Base-by-base conservation (phyloP, 2,888 invertebrate genomes). In the Epirrhoe alternata region DNA sequence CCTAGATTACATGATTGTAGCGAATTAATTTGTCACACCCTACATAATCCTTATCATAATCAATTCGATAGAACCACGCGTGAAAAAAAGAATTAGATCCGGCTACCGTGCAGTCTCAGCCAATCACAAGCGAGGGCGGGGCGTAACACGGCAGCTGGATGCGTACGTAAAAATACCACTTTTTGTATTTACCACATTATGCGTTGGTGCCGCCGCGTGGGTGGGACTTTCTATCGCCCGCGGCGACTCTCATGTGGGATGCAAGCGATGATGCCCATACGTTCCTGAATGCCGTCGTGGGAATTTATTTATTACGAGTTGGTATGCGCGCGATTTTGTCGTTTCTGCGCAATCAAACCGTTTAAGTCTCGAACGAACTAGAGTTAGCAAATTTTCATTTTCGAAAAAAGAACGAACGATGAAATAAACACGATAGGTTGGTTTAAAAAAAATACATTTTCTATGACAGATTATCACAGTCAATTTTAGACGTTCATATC, bases 171-270 rank as follows among this genome's bases (percentile, higher is more conserved):
- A 69, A 72, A 69, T 63, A 61, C 69, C 61, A 64, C 73, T 80
- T 84, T 82, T 83, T 83, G 47, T 82, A 80, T 81, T 80, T 79
- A 76, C 76, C 68, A 74, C 67, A 62, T 66, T 65, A 78, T 78
- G 81, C 79, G 80, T 77, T 76, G 24, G 58, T 55, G 62, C 81
- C 79, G 74, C 77, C 73, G 85, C 85, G 92, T 92, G 90, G 92
- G 93, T 87, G 91, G 89, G 87, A 91, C 92, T 92, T 91, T 92
- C 92, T 92, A 90, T 83, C 77, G 86, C 91, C 85, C 76, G 83
- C 81, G 85, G 90, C 84, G 77, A 76, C 81, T 83, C 85, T 85
- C 85, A 87, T 88, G 89, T 90, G 87, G 89, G 90, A 84, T 77
- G 84, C 54, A 56, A 53, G 60, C 75, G 75, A 73, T 77, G 76